Evolutionary conservation across 1,140 invertebrate genomes (phyloP), one percentile per base, ranked within the genome.

Genomic region (Cotesia vestalis): DNA sequence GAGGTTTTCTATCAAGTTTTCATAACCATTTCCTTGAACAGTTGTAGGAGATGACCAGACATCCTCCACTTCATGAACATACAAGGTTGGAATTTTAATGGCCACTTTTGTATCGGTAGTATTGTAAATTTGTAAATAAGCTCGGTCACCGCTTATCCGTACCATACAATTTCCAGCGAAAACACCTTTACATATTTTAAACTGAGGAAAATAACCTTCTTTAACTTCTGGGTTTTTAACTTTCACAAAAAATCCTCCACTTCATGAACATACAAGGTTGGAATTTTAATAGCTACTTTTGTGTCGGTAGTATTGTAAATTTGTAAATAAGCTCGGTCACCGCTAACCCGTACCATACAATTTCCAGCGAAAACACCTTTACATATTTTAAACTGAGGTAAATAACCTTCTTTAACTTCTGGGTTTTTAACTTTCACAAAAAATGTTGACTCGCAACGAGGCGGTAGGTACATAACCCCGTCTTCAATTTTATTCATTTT

Each of bases 81-180:
- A 2, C 17, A 68, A 68, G 8, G 66, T 68, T 52, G 66, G 66
- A 36, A 68, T 68, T 68, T 11, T 53, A 9, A 68, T n/a, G 3
- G 27, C 66, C 8, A 69, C 38, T 27, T 69, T 55, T 6, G 60
- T 35, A 5, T 69, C n/a, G 4, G 36, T 59, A 4, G 57, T 69
- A 11, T 69, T 69, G 51, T 69, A 59, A 14, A 59, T 46, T 61
- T 59, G 55, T 9, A 69, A n/a, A 35, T 69, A 60, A 2, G 68
- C 68, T 27, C 46, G 35, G 5, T 36, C 53, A 46, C 61, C n/a
- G 9, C 59, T 40, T 40, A 20, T 14, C 4, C 27, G 9, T 4
- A 69, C 66, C 17, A 69, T 12, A 59, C 51, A 34, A 5, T 69
- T 5, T 14, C 66, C 66, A 3, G 27, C 55, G 12, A 36, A 69